phyloP scores from a whole-genome alignment of 2,888 invertebrate species.

The Ochlodes sylvanus region DNA sequence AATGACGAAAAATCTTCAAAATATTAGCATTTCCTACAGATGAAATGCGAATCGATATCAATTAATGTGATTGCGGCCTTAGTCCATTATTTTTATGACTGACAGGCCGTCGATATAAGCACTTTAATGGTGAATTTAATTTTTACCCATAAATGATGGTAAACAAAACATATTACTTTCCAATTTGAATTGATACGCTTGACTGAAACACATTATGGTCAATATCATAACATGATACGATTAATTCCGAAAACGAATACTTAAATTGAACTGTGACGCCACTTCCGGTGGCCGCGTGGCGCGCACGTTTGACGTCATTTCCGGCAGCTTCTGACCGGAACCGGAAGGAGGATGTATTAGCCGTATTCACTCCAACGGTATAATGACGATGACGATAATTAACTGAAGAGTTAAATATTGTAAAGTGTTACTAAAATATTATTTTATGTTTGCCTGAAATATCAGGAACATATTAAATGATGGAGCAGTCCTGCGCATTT shows the following conservation, averaged over 20 bases:
- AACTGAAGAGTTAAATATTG: not conserved
- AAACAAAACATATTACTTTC: not conserved
- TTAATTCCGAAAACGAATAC: slow-evolving; percentile 46
- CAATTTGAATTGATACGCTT: slow-evolving; percentile 10
- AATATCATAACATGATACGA: slow-evolving; percentile 19
- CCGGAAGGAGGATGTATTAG: slow-evolving; percentile 44
- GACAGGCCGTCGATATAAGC: too few species aligned
- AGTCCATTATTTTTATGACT: too few species aligned
- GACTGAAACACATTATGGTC: slow-evolving; percentile 20
- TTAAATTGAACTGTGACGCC: slow-evolving; percentile 63
- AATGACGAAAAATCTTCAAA: too few species aligned
- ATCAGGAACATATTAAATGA: too few species aligned
- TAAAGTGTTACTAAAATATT: too few species aligned
- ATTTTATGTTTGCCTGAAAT: too few species aligned
- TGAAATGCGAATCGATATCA: too few species aligned
- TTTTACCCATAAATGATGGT: not conserved
- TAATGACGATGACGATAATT: slow-evolving; percentile 14
- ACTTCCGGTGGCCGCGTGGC: slow-evolving; percentile 65
- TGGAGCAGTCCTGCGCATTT: too few species aligned
- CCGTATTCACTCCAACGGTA: slow-evolving; percentile 27
- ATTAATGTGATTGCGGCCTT: too few species aligned
- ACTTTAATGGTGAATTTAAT: too few species aligned
- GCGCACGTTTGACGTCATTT: slow-evolving; percentile 55
- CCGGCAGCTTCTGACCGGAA: slow-evolving; percentile 56
- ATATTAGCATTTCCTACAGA: too few species aligned